These are phyloP conservation scores for Uloborus diversus DNA, from an alignment of 1,140 invertebrate genomes.

Conservation along the genomic window DNA sequence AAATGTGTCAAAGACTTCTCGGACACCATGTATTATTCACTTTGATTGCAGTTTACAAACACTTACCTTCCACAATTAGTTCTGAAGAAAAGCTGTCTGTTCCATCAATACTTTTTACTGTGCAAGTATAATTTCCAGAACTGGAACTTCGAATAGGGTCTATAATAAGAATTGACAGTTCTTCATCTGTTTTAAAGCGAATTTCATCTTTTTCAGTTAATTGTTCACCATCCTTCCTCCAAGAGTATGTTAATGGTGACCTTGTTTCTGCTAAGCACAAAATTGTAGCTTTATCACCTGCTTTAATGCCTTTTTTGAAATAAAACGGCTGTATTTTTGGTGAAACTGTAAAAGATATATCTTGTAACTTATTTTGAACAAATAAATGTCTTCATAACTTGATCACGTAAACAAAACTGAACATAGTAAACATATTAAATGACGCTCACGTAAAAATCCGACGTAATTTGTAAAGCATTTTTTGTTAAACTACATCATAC, in stretches of 20 bases:
- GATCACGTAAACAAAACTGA: no score
- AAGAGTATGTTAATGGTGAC: background rate
- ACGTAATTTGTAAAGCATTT: no score
- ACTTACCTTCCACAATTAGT: constrained; percentile 51
- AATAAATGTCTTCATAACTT: no score
- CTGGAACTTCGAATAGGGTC: constrained; percentile 1
- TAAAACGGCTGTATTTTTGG: constrained; percentile 37
- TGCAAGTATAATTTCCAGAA: constrained; percentile 62
- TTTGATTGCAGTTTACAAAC: background rate
- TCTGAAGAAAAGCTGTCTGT: constrained; percentile 37
- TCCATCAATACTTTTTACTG: constrained; percentile 60
- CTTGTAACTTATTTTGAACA: no score
- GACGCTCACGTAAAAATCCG: no score
- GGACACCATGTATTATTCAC: no score
- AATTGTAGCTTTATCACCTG: constrained; percentile 13
- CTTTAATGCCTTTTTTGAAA: constrained; percentile 12
- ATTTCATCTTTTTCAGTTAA: background rate
- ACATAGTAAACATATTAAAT: no score
- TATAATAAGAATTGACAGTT: constrained; percentile 46
- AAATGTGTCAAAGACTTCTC: no score
- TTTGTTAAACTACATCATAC: no score
- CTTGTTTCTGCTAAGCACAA: constrained; percentile 12
- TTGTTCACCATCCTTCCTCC: constrained; percentile 28
- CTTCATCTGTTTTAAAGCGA: constrained; percentile 16
- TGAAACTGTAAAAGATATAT: background rate